Conservation (phyloP, 2,797 vertebrate species). For the Hydrocynus forskahlii region DNA sequence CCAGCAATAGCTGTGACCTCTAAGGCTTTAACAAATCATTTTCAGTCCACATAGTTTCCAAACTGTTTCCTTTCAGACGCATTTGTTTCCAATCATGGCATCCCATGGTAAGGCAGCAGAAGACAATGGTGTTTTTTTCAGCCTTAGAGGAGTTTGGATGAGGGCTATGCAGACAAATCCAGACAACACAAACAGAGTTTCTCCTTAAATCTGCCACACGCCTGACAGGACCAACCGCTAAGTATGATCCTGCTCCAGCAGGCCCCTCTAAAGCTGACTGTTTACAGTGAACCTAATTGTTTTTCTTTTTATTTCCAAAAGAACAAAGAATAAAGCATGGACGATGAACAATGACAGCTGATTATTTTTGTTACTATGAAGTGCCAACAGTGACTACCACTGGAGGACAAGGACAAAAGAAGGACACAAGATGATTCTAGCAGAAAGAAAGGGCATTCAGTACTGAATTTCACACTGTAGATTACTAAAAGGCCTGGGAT, state of each 20-base stretch:
- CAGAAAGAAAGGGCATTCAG: background rate
- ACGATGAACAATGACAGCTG: slow-evolving; percentile 15
- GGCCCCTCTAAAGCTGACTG: slow-evolving; percentile 38
- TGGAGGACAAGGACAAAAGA: background rate
- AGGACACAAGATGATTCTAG: background rate
- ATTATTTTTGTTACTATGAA: background rate
- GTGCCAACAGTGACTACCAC: slow-evolving; percentile 6
- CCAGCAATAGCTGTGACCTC: background rate
- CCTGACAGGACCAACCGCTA: slow-evolving; percentile 42
- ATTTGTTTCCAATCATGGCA: slow-evolving; percentile 52
- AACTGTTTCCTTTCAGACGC: slow-evolving; percentile 28
- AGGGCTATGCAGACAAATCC: slow-evolving; percentile 37
- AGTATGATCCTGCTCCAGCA: slow-evolving; percentile 21
- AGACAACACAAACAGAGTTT: slow-evolving; percentile 45
- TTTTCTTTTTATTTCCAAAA: slow-evolving; percentile 18
- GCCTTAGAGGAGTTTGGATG: slow-evolving; percentile 58
- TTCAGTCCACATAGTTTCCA: background rate
- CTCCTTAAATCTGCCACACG: slow-evolving; percentile 43
- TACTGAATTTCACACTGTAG: background rate
- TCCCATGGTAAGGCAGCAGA: slow-evolving; percentile 40
- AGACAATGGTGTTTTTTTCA: slow-evolving; percentile 59
- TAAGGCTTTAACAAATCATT: background rate
- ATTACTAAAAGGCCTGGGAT: background rate
- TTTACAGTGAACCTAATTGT: slow-evolving; percentile 51
- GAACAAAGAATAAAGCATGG: slow-evolving; percentile 3